Base-by-base conservation (phyloP, 2,888 invertebrate genomes). In the Heliconius charithonia region DNA sequence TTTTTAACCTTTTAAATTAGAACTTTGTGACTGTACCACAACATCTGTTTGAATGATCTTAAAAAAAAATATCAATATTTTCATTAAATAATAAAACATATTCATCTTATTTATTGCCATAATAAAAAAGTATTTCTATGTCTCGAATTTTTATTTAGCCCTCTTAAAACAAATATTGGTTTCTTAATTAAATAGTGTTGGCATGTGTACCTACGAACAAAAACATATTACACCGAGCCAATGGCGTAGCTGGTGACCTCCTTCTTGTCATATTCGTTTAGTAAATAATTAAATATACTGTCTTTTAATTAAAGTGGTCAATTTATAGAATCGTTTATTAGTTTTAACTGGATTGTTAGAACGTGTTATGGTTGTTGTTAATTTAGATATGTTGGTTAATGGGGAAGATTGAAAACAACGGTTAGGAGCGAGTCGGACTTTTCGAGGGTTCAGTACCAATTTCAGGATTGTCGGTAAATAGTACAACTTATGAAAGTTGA, bases 181-280 rank as follows among this genome's bases (percentile, higher is more conserved):
- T 72, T n/a, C 29, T 74, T 73, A 73, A 73, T 73, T 74, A 74
- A n/a, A 74, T 74, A 74, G 74, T 41, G 74, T 74, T 74, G 74
- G 63, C 74, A 74, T 63, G 74, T 74, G 74, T 63, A 74, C 27
- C n/a, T n/a, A n/a, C n/a, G n/a, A n/a, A n/a, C n/a, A n/a, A n/a
- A 25, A 7, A 62, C 74, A 27, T 27, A 27, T 27, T 59, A 59
- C 59, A 63, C 27, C 12, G 37, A 62, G 74, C 74, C 74, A 74
- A 41, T 63, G 41, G 63, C 63, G 19, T 41, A 63, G 41, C 25
- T 29, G 27, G 63, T 74, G 74, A 74, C 74, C 74, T 74, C 74
- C 37, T 74, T 74, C 27, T 12, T 13, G 27, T 74, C 62, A 74
- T 41, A 63, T 62, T 41, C 37, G 41, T 63, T 74, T 27, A 74